Evolutionary conservation across 92 coral and sea anemone species (phyloP).

Genomic region (Actinernus sp.): DNA sequence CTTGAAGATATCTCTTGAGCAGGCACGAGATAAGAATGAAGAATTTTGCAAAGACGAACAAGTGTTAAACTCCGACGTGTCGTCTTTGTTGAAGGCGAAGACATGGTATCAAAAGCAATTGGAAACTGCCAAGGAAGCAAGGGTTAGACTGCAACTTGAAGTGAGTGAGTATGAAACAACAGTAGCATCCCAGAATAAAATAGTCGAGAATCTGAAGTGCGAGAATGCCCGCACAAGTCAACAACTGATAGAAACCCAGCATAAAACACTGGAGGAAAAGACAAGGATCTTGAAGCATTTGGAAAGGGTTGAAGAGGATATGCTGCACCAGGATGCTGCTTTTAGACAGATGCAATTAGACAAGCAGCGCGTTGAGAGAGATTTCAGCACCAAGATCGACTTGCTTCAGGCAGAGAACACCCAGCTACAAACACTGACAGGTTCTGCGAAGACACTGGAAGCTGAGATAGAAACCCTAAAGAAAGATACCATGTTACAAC

Average conservation of each 20-base stretch:
- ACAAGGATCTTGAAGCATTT: constrained; percentile 72
- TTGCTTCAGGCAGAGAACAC: constrained; percentile 61
- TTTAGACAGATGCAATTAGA: constrained; percentile 65
- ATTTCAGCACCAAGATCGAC: constrained; percentile 50
- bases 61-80: constrained; percentile 61
- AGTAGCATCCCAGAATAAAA: constrained; percentile 49
- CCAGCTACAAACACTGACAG: constrained; percentile 32
- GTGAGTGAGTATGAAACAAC: constrained; percentile 61
- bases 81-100: constrained; percentile 68
- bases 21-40: constrained; percentile 49
- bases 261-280: constrained; percentile 84
- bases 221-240: constrained; percentile 79
- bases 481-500: constrained; percentile 54
- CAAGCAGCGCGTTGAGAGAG: constrained; percentile 51
- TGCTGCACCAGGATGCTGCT: constrained; percentile 58
- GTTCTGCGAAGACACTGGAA: constrained; percentile 57
- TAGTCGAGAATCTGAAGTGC: constrained; percentile 68
- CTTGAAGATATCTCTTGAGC: constrained; percentile 33
- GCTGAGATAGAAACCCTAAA: constrained; percentile 56
- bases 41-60: constrained; percentile 40
- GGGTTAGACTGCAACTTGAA: constrained; percentile 76
- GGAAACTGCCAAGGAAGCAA: constrained; percentile 69
- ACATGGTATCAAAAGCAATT: constrained; percentile 78
- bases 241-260: constrained; percentile 72
- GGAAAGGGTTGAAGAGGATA: constrained; percentile 75